Conservation (phyloP, 2,888 invertebrate genomes). For the Ophraella communa region DNA sequence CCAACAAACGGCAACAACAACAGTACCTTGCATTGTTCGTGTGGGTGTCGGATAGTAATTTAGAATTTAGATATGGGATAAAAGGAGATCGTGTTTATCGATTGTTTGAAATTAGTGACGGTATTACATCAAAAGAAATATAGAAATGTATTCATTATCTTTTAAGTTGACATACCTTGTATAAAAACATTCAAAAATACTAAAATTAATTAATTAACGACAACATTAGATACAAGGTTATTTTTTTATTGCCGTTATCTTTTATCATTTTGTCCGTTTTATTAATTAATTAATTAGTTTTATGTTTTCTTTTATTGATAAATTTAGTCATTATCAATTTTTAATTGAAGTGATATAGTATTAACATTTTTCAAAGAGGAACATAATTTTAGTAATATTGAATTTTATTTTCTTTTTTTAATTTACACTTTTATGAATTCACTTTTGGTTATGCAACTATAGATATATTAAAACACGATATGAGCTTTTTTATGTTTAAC, state of each 20-base stretch:
- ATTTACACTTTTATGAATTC: no score
- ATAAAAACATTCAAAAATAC: not conserved
- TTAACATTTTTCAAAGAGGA: no score
- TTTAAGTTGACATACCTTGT: not conserved
- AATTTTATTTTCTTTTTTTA: no score
- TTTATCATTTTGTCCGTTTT: no score
- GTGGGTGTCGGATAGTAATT: constrained; percentile 34
- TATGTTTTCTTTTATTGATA: no score
- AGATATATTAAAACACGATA: not conserved
- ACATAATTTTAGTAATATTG: no score
- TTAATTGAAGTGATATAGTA: no score
- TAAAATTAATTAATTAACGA: no score
- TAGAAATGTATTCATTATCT: not conserved
- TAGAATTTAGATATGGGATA: constrained; percentile 25
- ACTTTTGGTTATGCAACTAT: not conserved
- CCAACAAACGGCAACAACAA: constrained; percentile 40
- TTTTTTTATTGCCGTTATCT: no score
- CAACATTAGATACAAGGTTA: no score
- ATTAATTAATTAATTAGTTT: no score
- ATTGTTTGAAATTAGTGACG: constrained; percentile 25
- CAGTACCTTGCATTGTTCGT: constrained; percentile 25
- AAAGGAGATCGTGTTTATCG: constrained; percentile 21
- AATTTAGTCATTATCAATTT: no score
- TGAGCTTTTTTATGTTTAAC: not conserved
- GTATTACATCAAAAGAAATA: constrained; percentile 16